Conservation (phyloP, 2,888 invertebrate genomes). For the Lepidocyrtoides sp. region DNA sequence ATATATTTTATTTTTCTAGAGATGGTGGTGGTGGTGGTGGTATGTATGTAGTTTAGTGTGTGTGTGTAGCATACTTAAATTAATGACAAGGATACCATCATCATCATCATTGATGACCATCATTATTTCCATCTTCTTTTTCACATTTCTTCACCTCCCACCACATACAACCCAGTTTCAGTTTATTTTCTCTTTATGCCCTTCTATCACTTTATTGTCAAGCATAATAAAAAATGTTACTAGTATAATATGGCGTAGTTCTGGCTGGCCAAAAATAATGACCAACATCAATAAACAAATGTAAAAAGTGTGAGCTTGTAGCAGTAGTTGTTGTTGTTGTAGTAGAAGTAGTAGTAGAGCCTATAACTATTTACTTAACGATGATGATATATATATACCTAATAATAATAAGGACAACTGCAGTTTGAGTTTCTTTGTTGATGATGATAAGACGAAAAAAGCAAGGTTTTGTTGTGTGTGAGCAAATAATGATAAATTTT, state of each 20-base stretch:
- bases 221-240: constrained; percentile 15
- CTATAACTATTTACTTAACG: neutral
- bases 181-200: neutral
- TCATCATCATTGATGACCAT: neutral
- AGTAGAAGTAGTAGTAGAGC: no score
- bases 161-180: constrained; percentile 30
- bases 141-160: constrained; percentile 30
- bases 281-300: constrained; percentile 27
- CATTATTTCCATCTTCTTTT: neutral
- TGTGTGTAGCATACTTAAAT: no score
- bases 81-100: neutral
- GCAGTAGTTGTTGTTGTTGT: no score
- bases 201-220: constrained; percentile 14
- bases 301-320: neutral
- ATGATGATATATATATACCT: neutral
- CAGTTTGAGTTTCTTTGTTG: neutral
- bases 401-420: neutral
- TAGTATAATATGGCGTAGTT: neutral
- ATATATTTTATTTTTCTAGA: no score
- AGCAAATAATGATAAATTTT: constrained; percentile 46
- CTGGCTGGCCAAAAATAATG: neutral
- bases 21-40: neutral
- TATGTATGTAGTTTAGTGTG: neutral
- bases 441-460: constrained; percentile 1
- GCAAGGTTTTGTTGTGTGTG: constrained; percentile 42